Evolutionary conservation across 2,797 vertebrate species (phyloP).

Genomic region (Lacerta agilis): DNA sequence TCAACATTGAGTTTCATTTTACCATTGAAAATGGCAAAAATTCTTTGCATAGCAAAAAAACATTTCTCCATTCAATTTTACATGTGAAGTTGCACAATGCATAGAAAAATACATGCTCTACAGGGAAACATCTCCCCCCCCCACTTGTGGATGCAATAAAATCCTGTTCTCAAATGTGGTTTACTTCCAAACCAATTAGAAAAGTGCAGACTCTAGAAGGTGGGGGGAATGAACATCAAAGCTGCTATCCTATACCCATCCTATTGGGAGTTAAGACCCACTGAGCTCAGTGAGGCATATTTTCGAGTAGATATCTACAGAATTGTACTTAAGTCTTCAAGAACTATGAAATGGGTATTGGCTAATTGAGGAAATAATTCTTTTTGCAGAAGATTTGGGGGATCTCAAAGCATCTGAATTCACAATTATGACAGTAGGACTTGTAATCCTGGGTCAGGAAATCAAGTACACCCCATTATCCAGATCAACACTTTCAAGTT

Average conservation of each 20-base stretch:
- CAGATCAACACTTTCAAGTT: background rate
- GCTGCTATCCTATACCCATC: too few relatives aligned
- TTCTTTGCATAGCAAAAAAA: slow-evolving; percentile 39
- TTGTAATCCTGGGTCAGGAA: background rate
- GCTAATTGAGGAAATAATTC: background rate
- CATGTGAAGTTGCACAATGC: background rate
- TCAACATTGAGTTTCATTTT: background rate
- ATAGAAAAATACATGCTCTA: background rate
- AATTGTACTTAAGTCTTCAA: background rate
- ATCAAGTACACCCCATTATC: background rate
- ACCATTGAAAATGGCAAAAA: background rate
- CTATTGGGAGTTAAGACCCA: too few relatives aligned
- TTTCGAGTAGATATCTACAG: background rate
- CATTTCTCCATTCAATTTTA: background rate
- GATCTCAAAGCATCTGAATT: background rate
- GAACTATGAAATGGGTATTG: background rate
- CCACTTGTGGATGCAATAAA: background rate
- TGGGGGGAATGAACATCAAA: background rate
- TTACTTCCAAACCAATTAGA: background rate
- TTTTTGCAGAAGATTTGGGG: too few relatives aligned
- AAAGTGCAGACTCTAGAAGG: background rate
- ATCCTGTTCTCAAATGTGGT: background rate
- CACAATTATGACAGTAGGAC: background rate
- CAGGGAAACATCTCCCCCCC: background rate
- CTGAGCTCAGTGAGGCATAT: too few relatives aligned